Evolutionary conservation across 2,797 vertebrate genomes (phyloP), one percentile per base, ranked within the genome.

Genomic region (Microcaecilia unicolor): DNA sequence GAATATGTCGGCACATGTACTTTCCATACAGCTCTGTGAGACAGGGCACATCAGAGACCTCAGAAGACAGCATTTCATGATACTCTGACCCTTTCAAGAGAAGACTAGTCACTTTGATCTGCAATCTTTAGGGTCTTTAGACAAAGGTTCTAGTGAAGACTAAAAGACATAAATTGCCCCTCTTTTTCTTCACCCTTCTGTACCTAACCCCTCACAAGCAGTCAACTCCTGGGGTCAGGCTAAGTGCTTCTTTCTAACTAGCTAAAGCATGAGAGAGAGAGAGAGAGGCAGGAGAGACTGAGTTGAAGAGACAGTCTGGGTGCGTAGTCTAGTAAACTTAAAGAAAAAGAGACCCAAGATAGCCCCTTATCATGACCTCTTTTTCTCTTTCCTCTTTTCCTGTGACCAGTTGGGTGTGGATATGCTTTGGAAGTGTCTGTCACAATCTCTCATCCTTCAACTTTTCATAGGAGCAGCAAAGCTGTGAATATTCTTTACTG

Each of bases 31-130:
- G n/a, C n/a, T n/a, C n/a, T n/a, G n/a, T n/a, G n/a, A n/a, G n/a
- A n/a, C n/a, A n/a, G n/a, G n/a, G 22, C 15, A 7, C 14, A 18
- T 10, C 25, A 11, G 32, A 15, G 25, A 10, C 17, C 11, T 25
- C 24, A 10, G 9, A 16, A 18, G 4, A 23, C 25, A 4, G 48
- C 25, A 34, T 50, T 53, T 44, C 39, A 4, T 21, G 39, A 28
- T 15, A n/a, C n/a, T n/a, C n/a, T n/a, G n/a, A n/a, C 13, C 28
- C 18, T 41, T 32, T 42, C 29, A 31, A 3, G 47, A 37, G 45
- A 15, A 31, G 31, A 19, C 15, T 7, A 41, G 47, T 42, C 61
- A 28, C 63, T 73, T 73, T 77, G 75, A 78, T 75, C 63, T 68
- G 14, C 3, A 15, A 17, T 34, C 57, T 61, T 53, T 51, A 51